Conservation (phyloP, 2,888 invertebrate genomes). For the Amblyteles armatorius region DNA sequence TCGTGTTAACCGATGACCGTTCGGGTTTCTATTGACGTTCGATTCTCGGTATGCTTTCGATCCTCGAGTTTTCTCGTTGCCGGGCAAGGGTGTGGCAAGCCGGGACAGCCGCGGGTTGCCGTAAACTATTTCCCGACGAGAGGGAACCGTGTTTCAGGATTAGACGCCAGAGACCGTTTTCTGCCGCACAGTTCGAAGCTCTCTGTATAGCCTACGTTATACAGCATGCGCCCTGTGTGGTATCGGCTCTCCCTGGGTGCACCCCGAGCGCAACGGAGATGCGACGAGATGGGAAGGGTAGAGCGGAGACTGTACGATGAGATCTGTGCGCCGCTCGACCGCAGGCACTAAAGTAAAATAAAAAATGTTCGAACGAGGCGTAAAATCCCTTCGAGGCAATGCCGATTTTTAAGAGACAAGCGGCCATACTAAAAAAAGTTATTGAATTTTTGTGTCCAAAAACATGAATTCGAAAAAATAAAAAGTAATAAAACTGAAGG, state of each 20-base stretch:
- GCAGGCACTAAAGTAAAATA: conserved; percentile 2
- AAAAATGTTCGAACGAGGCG: conserved; percentile 39
- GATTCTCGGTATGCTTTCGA: conserved; percentile 29
- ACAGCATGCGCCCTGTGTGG: conserved; percentile 47
- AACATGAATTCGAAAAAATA: not conserved
- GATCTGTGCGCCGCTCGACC: not conserved
- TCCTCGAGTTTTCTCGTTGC: not conserved
- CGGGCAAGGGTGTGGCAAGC: conserved; percentile 45
- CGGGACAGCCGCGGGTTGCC: conserved; percentile 12
- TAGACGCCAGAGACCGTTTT: conserved; percentile 34
- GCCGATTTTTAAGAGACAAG: not conserved
- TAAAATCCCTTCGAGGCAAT: conserved; percentile 22
- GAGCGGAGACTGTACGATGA: conserved; percentile 4
- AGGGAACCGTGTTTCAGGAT: conserved; percentile 29
- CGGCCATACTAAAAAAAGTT: too few species aligned
- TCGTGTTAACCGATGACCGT: conserved; percentile 29
- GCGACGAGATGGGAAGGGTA: conserved; percentile 30
- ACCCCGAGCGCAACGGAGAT: conserved; percentile 29
- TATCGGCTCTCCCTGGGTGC: conserved; percentile 25
- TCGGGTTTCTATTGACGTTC: conserved; percentile 35
- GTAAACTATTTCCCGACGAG: conserved; percentile 45
- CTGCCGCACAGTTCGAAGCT: conserved; percentile 21
- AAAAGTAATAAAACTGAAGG: not conserved
- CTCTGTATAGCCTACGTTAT: not conserved
- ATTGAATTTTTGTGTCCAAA: not conserved